Evolutionary conservation across 2,797 vertebrate genomes (phyloP).

Genomic region (Lerista edwardsae): DNA sequence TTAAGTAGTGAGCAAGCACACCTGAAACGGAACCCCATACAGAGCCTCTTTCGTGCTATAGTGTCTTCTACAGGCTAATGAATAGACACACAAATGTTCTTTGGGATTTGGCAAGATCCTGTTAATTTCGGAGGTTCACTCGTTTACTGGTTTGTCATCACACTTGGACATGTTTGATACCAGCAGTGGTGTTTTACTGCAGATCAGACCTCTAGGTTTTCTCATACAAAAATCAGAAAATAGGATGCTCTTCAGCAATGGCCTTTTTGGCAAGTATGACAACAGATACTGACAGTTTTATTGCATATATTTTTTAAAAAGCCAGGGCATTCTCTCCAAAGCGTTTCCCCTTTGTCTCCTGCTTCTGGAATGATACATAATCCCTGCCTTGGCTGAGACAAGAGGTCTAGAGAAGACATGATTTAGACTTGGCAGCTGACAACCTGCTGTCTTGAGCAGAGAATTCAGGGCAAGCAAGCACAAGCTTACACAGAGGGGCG

Average conservation of each 20-base stretch:
- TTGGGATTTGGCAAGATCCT: not conserved
- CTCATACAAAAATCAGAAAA: not conserved
- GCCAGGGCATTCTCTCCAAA: not conserved
- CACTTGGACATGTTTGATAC: not conserved
- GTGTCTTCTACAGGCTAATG: not conserved
- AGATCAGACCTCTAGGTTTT: not conserved
- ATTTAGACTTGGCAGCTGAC: slow-evolving; percentile 16
- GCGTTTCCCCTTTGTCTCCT: slow-evolving; percentile 56
- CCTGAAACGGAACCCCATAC: slow-evolving; percentile 21
- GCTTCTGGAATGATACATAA: slow-evolving; percentile 37
- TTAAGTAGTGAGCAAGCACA: slow-evolving; percentile 54
- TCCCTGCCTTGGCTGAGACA: slow-evolving; percentile 19
- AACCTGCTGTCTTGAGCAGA: slow-evolving; percentile 14
- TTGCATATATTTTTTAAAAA: too few relatives aligned
- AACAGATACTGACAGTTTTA: not conserved
- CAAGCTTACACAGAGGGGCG: not conserved
- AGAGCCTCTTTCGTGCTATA: not conserved
- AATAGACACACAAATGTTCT: not conserved
- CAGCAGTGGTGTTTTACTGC: not conserved
- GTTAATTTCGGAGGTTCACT: not conserved
- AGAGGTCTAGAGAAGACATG: slow-evolving; percentile 34
- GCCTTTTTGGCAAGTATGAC: not conserved
- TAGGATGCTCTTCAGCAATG: not conserved
- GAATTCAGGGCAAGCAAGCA: slow-evolving; percentile 31
- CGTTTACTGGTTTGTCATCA: not conserved